Evolutionary conservation across 2,797 vertebrate genomes (phyloP), one percentile per base, ranked within the genome.

Genomic region (Ceryle rudis): DNA sequence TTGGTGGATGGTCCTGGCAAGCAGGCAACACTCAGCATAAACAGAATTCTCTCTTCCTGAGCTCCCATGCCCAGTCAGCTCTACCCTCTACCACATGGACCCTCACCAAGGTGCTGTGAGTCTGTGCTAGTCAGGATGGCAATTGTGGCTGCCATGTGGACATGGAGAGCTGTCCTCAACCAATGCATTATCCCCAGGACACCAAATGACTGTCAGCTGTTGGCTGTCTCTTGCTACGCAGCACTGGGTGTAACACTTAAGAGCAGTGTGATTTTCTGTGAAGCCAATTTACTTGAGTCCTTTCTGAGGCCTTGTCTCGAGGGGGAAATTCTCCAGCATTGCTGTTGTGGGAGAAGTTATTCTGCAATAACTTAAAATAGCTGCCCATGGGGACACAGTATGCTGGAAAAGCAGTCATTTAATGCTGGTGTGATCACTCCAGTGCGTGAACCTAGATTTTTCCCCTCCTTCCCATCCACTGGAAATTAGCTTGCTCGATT

Each of bases 281-380:
- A 79, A 79, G 37, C 9, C 2, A n/a, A 18, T 84, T 90, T 84
- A 82, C 70, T 84, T 1, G 0, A 89, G 55, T 80, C 62, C 67
- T 89, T 86, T 86, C 55, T 84, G 73, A 86, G 85, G 52, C 60
- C 80, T 67, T 71, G 77, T 86, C 81, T 78, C 0, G 0, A 49
- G 49, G 55, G 73, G 15, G 44, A 86, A 89, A 77, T 64, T 86
- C 70, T 84, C 88, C 64, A 74, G 73, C 5, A 4, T 31, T 72
- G 60, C 71, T 67, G 78, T 28, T 93, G 66, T 77, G 80, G 42
- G 77, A 93, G 67, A 83, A 81, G 37, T 62, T 86, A 64, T 55
- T 93, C 87, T 70, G 66, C 70, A 96, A 81, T 25, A 88, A 79
- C 73, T 81, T 47, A 37, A 79, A 94, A 66, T 39, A 94, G 72